phyloP scores from a whole-genome alignment of 2,113 vertebrate genomes.

The Pseudorhombus dupliciocellatus region DNA sequence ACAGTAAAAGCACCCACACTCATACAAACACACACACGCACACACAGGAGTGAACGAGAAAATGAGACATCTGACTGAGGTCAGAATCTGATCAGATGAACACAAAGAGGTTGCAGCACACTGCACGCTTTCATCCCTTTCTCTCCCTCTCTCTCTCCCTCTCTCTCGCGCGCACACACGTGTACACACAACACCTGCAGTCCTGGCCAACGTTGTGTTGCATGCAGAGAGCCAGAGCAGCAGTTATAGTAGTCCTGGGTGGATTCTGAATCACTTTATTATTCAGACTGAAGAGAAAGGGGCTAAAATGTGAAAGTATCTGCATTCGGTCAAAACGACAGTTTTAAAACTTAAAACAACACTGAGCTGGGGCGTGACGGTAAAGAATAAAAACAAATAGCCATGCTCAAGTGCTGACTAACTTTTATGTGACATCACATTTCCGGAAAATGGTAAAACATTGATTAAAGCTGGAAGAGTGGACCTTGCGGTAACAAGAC shows the following conservation, averaged over 20 bases:
- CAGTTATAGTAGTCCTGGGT: slow-evolving; percentile 32
- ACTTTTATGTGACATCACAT: slow-evolving; percentile 23
- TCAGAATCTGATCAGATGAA: slow-evolving; percentile 59
- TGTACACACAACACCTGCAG: background rate
- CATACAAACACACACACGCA: slow-evolving; percentile 10
- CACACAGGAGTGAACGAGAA: slow-evolving; percentile 48
- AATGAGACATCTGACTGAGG: slow-evolving; percentile 61
- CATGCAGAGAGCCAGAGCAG: slow-evolving; percentile 32
- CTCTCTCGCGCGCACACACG: background rate
- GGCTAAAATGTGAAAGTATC: slow-evolving; percentile 11
- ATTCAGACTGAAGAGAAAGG: slow-evolving; percentile 8
- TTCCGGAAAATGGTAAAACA: slow-evolving; percentile 10
- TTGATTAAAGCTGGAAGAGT: slow-evolving; percentile 10
- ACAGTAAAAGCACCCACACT: slow-evolving; percentile 3
- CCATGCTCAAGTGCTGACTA: slow-evolving; percentile 26
- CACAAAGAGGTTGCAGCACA: slow-evolving; percentile 49
- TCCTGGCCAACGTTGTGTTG: slow-evolving; percentile 30
- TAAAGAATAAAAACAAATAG: slow-evolving; percentile 13
- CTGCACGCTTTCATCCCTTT: slow-evolving; percentile 13
- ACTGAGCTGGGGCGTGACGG: slow-evolving; percentile 11
- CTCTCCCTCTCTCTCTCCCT: background rate
- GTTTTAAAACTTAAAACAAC: slow-evolving; percentile 29
- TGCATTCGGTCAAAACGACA: background rate
- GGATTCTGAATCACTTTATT: slow-evolving; percentile 32
- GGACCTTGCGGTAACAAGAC: slow-evolving; percentile 19